Evolutionary conservation across 1,140 invertebrate species (phyloP), one percentile per base, ranked within the genome.

Genomic region (Drosophila carrolli): DNA sequence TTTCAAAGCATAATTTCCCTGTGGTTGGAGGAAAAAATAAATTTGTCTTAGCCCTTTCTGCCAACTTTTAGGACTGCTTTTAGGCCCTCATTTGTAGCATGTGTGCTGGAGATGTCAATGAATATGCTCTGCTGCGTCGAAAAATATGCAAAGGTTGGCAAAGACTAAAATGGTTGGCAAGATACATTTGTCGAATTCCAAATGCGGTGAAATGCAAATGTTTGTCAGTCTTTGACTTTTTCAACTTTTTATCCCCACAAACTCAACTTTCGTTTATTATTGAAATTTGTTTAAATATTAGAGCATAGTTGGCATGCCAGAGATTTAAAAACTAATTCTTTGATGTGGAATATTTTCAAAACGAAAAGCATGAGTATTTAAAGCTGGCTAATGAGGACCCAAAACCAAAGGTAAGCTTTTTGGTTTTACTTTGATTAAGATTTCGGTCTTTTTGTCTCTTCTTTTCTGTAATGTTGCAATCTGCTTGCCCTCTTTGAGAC

Each of bases 1-100:
- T 73, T 71, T 61, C 51, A 76, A 67, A 81, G 71, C 66, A 72
- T 81, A 61, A 75, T 75, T 81, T 71, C 47, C 61, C 14, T 29
- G 41, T 44, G 44, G 51, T n/a, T 27, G 62, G 62, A 5, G 19
- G 48, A n/a, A 53, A 66, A 68, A 53, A 68, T 53, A 19, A 35
- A 66, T 66, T 60, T 19, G 61, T 38, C 47, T 65, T 10, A 14
- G 38, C 19, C 38, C 47, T 37, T 44, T 43, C 50, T 40, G 43
- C 19, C 37, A 37, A 50, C 72, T 54, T 54, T 55, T 13, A 13
- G 43, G 16, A 41, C 40, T 47, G 78, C 54, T 62, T 77, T 46
- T 50, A 29, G 38, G 63, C 50, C 55, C 51, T 38, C 38, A 67
- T 61, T 60, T 75, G 73, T 61, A 35, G 53, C 47, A 44, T 58